phyloP scores from a whole-genome alignment of 2,888 invertebrate genomes.

The Drosophila cognata region DNA sequence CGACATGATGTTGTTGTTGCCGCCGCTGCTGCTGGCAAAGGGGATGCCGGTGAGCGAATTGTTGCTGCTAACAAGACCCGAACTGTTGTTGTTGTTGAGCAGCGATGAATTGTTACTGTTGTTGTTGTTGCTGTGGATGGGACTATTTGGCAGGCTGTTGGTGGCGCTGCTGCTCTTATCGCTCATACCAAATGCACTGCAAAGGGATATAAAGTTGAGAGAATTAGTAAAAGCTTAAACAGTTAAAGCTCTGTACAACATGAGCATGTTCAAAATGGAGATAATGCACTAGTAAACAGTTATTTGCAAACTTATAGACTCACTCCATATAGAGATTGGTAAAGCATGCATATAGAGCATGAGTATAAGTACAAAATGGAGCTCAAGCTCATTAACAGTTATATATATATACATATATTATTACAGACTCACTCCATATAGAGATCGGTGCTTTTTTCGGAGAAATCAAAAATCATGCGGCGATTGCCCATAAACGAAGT shows the following conservation, averaged over 20 bases:
- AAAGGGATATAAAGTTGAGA: slow-evolving; percentile 31
- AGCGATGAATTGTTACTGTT: slow-evolving; percentile 62
- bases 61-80: slow-evolving; percentile 58
- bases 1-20: slow-evolving; percentile 48
- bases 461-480: slow-evolving; percentile 84
- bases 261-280: neutral
- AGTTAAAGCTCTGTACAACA: neutral
- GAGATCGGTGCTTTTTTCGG: slow-evolving; percentile 81
- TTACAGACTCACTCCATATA: slow-evolving; percentile 82
- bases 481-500: slow-evolving; percentile 83
- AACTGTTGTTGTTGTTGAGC: slow-evolving; percentile 70
- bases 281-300: neutral
- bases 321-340: neutral
- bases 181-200: slow-evolving; percentile 85
- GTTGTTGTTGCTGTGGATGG: slow-evolving; percentile 83
- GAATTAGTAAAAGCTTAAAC: neutral
- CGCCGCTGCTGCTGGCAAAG: slow-evolving; percentile 46
- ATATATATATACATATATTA: neutral
- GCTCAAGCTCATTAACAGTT: slow-evolving; percentile 5
- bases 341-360: neutral
- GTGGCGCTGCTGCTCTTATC: slow-evolving; percentile 84
- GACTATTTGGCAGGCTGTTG: slow-evolving; percentile 84
- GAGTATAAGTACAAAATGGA: neutral
- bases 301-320: neutral
- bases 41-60: slow-evolving; percentile 56